phyloP scores from a whole-genome alignment of 2,113 vertebrate genomes.

The Pedionomus torquatus region DNA sequence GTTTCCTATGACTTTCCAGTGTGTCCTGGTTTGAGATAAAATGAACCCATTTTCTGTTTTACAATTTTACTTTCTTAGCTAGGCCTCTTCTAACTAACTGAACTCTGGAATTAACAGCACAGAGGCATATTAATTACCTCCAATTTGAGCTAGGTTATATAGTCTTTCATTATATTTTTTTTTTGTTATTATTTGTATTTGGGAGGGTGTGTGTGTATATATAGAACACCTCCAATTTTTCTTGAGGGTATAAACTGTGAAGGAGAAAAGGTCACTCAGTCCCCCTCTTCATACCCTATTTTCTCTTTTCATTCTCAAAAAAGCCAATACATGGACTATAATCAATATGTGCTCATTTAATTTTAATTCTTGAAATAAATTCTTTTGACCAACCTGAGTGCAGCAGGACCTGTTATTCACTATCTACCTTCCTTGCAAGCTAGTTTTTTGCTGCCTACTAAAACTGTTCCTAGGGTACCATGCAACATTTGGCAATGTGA shows the following conservation, averaged over 20 bases:
- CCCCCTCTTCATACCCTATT: not conserved
- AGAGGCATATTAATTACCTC: not conserved
- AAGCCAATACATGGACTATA: not conserved
- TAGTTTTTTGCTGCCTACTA: not conserved
- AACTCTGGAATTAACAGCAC: too few relatives aligned
- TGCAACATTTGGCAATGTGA: not conserved
- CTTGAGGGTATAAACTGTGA: not conserved
- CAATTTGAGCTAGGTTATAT: not conserved
- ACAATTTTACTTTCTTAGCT: too few relatives aligned
- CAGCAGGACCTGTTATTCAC: not conserved
- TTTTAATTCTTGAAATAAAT: not conserved
- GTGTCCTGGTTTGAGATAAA: too few relatives aligned
- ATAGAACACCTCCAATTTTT: not conserved
- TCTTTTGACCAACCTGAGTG: not conserved
- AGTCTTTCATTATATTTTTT: not conserved
- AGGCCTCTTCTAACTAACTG: too few relatives aligned
- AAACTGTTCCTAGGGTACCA: not conserved
- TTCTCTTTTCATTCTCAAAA: not conserved
- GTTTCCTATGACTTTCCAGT: not conserved
- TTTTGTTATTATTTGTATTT: too few relatives aligned
- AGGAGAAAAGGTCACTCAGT: not conserved
- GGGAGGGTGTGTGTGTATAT: too few relatives aligned
- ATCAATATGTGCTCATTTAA: not conserved
- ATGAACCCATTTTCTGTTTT: too few relatives aligned
- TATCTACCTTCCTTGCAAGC: not conserved